A percentile compares a stretch with the other conserved stretches of the same genome.
Conservation (phyloP, 2,113 vertebrate species). For the Grammomys dolichurus region DNA sequence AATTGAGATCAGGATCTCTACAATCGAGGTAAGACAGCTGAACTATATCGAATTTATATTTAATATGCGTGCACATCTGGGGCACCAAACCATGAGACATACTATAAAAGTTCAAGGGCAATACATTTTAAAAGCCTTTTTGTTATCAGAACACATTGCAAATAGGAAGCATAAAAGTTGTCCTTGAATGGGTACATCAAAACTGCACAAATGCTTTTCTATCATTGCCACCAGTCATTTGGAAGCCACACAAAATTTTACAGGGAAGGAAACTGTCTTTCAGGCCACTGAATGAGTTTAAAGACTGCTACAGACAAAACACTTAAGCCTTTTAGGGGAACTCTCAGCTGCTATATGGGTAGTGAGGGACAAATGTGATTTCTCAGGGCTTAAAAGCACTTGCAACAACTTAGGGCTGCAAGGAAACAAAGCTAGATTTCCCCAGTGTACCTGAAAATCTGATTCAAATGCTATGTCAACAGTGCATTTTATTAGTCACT, state of each 20-base stretch:
- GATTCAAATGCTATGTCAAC: constrained; percentile 1
- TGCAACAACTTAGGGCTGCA: constrained; percentile 1
- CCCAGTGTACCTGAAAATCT: background rate
- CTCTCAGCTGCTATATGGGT: constrained; percentile 27
- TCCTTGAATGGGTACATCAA: constrained; percentile 62
- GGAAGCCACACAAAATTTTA: constrained; percentile 70
- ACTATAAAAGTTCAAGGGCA: constrained; percentile 72
- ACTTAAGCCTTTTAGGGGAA: constrained; percentile 72
- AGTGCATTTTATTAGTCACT: background rate
- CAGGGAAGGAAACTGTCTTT: constrained; percentile 72
- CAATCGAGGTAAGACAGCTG: background rate
- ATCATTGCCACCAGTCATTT: constrained; percentile 75
- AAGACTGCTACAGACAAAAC: constrained; percentile 66
- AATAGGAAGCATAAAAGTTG: constrained; percentile 68
- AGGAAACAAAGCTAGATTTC: constrained; percentile 53
- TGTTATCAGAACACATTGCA: constrained; percentile 74
- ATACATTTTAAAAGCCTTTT: constrained; percentile 56
- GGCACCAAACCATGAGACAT: constrained; percentile 51
- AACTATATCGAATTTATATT: constrained; percentile 75
- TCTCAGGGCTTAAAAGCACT: constrained; percentile 71
- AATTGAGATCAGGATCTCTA: background rate
- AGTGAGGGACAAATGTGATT: constrained; percentile 71
- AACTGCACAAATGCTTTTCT: constrained; percentile 62
- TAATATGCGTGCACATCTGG: constrained; percentile 63
- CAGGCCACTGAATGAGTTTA: constrained; percentile 66